Percentiles rank a stretch among this genome's conserved stretches.
Evolutionary conservation across 2,113 vertebrate species (phyloP).

Genomic region (Zosterops borbonicus): DNA sequence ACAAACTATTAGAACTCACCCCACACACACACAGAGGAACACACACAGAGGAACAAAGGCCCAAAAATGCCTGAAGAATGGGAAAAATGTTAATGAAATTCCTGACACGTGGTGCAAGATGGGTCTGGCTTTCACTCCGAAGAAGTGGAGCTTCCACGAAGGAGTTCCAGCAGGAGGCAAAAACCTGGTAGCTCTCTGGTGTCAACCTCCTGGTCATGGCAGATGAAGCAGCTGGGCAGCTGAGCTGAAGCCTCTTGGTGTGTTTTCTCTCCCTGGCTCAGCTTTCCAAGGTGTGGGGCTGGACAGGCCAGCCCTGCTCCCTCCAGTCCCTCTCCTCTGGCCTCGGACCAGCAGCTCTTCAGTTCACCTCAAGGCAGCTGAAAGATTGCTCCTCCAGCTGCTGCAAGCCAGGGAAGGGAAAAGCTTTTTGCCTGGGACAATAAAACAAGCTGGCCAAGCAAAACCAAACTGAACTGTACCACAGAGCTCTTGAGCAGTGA

Average conservation of each 20-base stretch:
- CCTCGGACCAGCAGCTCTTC: not conserved
- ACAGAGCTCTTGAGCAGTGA: not conserved
- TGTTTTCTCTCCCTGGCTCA: not conserved
- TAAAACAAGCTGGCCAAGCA: not conserved
- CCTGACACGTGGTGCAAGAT: fast-evolving
- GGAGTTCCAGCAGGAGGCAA: not conserved
- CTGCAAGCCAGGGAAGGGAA: not conserved
- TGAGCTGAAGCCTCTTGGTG: not conserved
- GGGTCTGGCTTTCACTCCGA: not conserved
- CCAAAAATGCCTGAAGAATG: not conserved
- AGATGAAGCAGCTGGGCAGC: not conserved
- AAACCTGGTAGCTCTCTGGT: not conserved
- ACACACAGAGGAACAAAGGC: not conserved
- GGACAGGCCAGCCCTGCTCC: not conserved
- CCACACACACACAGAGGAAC: not conserved
- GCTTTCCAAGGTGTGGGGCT: not conserved
- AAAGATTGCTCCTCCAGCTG: not conserved
- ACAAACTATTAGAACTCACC: not conserved
- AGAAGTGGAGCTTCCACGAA: not conserved
- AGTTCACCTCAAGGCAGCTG: not conserved
- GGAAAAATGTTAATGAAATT: not conserved
- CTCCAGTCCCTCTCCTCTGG: fast-evolving
- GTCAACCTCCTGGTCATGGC: fast-evolving
- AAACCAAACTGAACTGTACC: not conserved
- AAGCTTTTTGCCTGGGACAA: not conserved